These are phyloP conservation scores for Calameuta pallipes DNA, from an alignment of 2,888 invertebrate genomes.

Conservation along the genomic window DNA sequence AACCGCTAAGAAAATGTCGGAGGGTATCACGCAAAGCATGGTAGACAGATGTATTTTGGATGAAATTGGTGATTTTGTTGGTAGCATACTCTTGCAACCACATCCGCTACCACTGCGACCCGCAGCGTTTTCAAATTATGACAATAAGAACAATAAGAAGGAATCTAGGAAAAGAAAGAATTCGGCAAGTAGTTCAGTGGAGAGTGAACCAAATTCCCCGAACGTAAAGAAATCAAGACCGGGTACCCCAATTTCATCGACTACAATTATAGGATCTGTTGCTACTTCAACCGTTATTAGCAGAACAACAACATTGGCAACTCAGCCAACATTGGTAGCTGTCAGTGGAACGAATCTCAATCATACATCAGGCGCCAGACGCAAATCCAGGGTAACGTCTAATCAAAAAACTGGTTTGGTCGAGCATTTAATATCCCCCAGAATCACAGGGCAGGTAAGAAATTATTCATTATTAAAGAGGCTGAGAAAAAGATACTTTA, in stretches of 20 bases:
- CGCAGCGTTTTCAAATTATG: constrained; percentile 20
- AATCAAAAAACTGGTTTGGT: constrained; percentile 46
- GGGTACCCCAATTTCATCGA: constrained; percentile 47
- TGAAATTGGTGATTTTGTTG: constrained; percentile 75
- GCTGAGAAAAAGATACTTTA: background rate
- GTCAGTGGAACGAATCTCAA: constrained; percentile 33
- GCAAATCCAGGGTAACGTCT: constrained; percentile 45
- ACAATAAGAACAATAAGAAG: constrained; percentile 44
- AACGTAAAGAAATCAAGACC: constrained; percentile 64
- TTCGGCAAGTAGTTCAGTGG: constrained; percentile 68
- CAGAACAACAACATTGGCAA: constrained; percentile 31
- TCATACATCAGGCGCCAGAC: constrained; percentile 37
- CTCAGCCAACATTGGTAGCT: constrained; percentile 34
- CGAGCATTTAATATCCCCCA: constrained; percentile 48
- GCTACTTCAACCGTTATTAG: constrained; percentile 16
- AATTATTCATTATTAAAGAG: background rate
- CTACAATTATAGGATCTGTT: constrained; percentile 15
- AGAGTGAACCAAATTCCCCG: constrained; percentile 68
- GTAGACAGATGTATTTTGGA: constrained; percentile 82
- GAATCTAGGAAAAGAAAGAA: constrained; percentile 68
- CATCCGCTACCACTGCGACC: constrained; percentile 70
- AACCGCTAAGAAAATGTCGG: constrained; percentile 76
- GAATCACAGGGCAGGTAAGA: constrained; percentile 47
- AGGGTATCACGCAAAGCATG: constrained; percentile 82
- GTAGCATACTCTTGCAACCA: constrained; percentile 70